Conservation (phyloP, 2,113 vertebrate species). For the Pelecanus crispus region DNA sequence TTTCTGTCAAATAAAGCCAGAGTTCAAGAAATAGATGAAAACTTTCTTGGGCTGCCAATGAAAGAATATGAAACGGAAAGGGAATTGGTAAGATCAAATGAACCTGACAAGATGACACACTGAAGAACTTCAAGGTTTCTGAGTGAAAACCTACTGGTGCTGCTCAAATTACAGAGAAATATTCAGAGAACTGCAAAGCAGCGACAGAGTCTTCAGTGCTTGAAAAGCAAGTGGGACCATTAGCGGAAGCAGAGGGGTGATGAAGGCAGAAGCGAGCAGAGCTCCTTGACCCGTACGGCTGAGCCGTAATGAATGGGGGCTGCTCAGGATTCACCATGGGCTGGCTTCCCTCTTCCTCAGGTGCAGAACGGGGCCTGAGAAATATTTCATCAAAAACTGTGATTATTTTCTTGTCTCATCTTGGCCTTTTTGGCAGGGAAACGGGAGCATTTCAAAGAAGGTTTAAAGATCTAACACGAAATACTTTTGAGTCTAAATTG, state of each 20-base stretch:
- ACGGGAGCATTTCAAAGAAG: background rate
- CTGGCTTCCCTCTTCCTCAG: background rate
- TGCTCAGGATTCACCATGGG: background rate
- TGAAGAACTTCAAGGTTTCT: constrained; percentile 15
- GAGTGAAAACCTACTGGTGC: background rate
- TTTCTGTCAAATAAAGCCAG: background rate
- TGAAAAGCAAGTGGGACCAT: constrained; percentile 38
- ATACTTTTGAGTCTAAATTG: constrained; percentile 23
- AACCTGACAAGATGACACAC: background rate
- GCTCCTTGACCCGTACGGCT: background rate
- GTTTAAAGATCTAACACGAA: background rate
- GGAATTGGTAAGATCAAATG: constrained; percentile 21
- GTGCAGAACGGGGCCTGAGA: background rate
- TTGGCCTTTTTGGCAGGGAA: background rate
- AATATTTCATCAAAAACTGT: background rate
- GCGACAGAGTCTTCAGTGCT: background rate
- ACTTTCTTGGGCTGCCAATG: background rate
- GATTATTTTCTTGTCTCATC: constrained; percentile 22
- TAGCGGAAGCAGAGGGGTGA: constrained; percentile 14
- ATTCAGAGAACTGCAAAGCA: constrained; percentile 39
- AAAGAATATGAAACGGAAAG: background rate
- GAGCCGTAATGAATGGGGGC: background rate
- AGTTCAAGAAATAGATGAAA: background rate
- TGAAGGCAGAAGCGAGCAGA: background rate
- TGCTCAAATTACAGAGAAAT: constrained; percentile 39